phyloP scores from a whole-genome alignment of 1,140 invertebrate species.

The Drosophila tsacasi region DNA sequence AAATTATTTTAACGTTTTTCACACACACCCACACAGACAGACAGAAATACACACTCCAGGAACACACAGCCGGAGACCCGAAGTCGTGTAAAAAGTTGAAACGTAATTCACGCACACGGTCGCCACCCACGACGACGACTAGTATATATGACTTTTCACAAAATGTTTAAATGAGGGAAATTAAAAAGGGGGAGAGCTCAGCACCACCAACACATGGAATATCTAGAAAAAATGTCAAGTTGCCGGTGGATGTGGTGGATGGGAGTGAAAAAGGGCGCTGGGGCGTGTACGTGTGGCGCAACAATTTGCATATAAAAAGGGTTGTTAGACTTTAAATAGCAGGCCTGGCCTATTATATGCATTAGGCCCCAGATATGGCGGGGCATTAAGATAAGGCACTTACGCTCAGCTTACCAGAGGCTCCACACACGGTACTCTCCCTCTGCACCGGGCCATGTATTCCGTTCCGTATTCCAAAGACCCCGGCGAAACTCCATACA shows the following conservation, averaged over 20 bases:
- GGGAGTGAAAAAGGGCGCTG: slow-evolving; percentile 6
- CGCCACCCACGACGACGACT: slow-evolving; percentile 20
- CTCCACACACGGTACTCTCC: slow-evolving; percentile 6
- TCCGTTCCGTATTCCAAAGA: slow-evolving; percentile 25
- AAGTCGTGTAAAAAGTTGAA: slow-evolving; percentile 59
- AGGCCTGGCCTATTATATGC: slow-evolving; percentile 79
- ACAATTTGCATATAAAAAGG: slow-evolving; percentile 84
- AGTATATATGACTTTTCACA: slow-evolving; percentile 57
- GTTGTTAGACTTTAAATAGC: slow-evolving; percentile 83
- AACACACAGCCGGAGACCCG: slow-evolving; percentile 5
- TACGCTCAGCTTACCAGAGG: slow-evolving; percentile 69
- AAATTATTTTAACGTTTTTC: slow-evolving; percentile 80
- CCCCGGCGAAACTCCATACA: slow-evolving; percentile 24
- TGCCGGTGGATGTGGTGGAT: slow-evolving; percentile 24
- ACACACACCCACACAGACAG: slow-evolving; percentile 36
- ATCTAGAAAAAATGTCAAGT: slow-evolving; percentile 77
- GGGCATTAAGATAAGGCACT: slow-evolving; percentile 82
- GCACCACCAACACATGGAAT: slow-evolving; percentile 21
- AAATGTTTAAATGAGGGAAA: slow-evolving; percentile 75
- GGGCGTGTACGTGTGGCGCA: slow-evolving; percentile 66
- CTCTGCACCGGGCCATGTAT: background rate
- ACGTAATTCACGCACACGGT: slow-evolving; percentile 43
- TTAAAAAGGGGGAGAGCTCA: slow-evolving; percentile 56
- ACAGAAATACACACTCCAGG: slow-evolving; percentile 14
- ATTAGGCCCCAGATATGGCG: slow-evolving; percentile 76